phyloP scores from a whole-genome alignment of 2,113 vertebrate species.

The Lasiurus borealis region DNA sequence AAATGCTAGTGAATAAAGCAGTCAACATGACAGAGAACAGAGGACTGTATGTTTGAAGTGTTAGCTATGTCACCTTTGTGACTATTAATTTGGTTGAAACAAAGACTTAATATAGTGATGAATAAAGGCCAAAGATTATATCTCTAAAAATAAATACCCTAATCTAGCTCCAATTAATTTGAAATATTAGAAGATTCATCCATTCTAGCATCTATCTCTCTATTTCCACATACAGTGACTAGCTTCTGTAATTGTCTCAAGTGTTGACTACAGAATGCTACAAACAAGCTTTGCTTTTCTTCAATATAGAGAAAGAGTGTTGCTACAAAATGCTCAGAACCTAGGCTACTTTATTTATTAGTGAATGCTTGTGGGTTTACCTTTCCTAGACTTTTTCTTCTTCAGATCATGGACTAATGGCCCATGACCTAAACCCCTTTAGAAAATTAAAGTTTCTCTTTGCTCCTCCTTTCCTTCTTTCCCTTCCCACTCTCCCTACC shows the following conservation, averaged over 20 bases:
- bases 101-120: not conserved
- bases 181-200: not conserved
- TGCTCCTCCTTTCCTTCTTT: not conserved
- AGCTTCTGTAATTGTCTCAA: not conserved
- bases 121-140: not conserved
- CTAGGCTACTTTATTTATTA: not conserved
- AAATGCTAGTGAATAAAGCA: not conserved
- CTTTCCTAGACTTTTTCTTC: not conserved
- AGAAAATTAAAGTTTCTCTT: not conserved
- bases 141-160: not conserved
- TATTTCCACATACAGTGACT: not conserved
- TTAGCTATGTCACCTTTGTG: not conserved
- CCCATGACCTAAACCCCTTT: not conserved
- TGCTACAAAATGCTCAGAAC: not conserved
- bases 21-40: not conserved
- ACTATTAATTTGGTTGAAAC: not conserved
- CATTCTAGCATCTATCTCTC: not conserved
- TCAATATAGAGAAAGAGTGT: not conserved
- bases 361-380: not conserved
- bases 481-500: fast-evolving
- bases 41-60: not conserved
- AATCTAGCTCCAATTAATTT: not conserved
- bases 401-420: not conserved
- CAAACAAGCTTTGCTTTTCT: not conserved
- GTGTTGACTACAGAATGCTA: not conserved